phyloP scores from a whole-genome alignment of 1,140 invertebrate species.

The Drosophila rhopaloa region DNA sequence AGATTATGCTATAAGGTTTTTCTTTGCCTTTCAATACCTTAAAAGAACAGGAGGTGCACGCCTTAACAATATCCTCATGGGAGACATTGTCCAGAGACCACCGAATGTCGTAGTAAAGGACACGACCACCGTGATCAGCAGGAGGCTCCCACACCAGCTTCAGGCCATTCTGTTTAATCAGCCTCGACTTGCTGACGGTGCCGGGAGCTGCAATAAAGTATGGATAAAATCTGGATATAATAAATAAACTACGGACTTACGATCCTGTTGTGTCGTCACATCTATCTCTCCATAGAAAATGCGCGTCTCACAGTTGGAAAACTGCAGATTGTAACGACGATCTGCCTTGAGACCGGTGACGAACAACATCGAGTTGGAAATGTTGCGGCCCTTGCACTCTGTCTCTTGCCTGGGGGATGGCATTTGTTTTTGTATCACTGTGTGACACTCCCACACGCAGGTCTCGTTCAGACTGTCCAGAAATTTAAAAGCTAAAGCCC shows the following conservation, averaged over 20 bases:
- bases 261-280: constrained; percentile 74
- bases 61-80: constrained; percentile 68
- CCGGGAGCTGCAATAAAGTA: constrained; percentile 60
- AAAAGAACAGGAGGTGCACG: constrained; percentile 61
- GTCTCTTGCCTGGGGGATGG: constrained; percentile 59
- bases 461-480: constrained; percentile 76
- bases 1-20: not conserved
- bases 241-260: constrained; percentile 38
- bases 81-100: constrained; percentile 81
- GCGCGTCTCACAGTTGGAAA: constrained; percentile 72
- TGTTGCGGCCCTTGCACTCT: constrained; percentile 66
- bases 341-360: constrained; percentile 64
- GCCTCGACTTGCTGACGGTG: constrained; percentile 66
- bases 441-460: constrained; percentile 75
- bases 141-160: constrained; percentile 78
- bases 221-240: accelerated
- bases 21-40: constrained; percentile 23
- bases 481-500: constrained; percentile 71
- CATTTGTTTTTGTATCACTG: constrained; percentile 45
- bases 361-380: constrained; percentile 69
- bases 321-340: constrained; percentile 67
- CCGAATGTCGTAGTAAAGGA: constrained; percentile 76
- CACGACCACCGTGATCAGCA: constrained; percentile 70
- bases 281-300: constrained; percentile 79
- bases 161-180: constrained; percentile 70